phyloP scores from a whole-genome alignment of 2,797 vertebrate species.

The Cryptoblepharus egeriae region DNA sequence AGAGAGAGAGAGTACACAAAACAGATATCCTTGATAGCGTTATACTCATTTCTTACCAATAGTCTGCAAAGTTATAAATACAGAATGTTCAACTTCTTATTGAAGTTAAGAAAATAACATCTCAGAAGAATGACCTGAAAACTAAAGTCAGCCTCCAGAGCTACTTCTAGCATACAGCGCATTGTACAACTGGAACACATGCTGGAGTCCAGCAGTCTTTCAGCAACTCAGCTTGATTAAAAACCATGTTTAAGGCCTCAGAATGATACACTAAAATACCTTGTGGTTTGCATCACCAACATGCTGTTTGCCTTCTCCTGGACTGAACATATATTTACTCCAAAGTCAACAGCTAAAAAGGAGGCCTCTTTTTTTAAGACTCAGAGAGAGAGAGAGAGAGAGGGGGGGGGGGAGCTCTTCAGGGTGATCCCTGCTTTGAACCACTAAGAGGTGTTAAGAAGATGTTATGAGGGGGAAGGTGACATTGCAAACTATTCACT shows the following conservation, averaged over 20 bases:
- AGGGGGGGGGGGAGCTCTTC: slow-evolving; percentile 50
- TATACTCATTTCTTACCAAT: neutral
- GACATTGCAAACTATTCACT: slow-evolving; percentile 26
- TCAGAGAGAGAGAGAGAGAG: slow-evolving; percentile 46
- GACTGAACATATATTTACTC: slow-evolving; percentile 60
- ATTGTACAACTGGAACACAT: slow-evolving; percentile 52
- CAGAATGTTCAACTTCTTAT: slow-evolving; percentile 21
- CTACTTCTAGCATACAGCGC: slow-evolving; percentile 31
- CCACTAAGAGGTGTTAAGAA: slow-evolving; percentile 34
- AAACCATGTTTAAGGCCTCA: slow-evolving; percentile 60
- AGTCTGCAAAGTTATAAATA: neutral
- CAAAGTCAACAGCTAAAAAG: slow-evolving; percentile 63
- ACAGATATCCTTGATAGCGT: neutral
- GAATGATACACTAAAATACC: slow-evolving; percentile 53
- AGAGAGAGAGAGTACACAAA: neutral
- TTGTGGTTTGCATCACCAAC: slow-evolving; percentile 60
- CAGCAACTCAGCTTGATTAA: slow-evolving; percentile 57
- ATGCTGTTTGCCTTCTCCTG: slow-evolving; percentile 54
- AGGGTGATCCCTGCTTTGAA: slow-evolving; percentile 42
- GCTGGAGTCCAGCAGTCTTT: slow-evolving; percentile 47
- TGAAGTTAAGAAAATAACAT: slow-evolving; percentile 32
- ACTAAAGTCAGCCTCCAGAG: slow-evolving; percentile 33
- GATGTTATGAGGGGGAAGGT: slow-evolving; percentile 48
- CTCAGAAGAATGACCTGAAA: slow-evolving; percentile 51
- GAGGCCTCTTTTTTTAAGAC: slow-evolving; percentile 43